Conservation (phyloP, 64 coral and sea anemone genomes). For the Dendronephthya gigantea region DNA sequence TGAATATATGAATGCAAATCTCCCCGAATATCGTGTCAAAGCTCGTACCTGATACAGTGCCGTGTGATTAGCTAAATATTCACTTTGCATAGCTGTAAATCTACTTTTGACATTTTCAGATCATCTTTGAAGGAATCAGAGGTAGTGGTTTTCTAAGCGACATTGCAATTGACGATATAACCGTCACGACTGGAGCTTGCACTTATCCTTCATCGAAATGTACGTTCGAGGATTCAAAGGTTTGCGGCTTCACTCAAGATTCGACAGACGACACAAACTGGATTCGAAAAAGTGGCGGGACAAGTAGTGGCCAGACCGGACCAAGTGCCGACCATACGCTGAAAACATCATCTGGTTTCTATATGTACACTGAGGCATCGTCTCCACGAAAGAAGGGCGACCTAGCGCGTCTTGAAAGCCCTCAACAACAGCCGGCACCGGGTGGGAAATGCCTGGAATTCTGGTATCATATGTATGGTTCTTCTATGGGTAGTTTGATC, state of each 20-base stretch:
- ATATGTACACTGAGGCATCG: conserved; percentile 33
- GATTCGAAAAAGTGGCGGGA: conserved; percentile 37
- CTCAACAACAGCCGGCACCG: conserved; percentile 12
- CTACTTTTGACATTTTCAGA: background rate
- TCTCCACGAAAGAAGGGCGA: conserved; percentile 5
- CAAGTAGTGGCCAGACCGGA: conserved; percentile 9
- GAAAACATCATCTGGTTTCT: conserved; percentile 19
- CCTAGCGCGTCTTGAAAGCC: conserved; percentile 49
- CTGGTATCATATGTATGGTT: conserved; percentile 97
- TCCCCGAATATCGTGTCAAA: too few species aligned
- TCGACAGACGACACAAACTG: conserved; percentile 60
- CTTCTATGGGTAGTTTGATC: conserved; percentile 62
- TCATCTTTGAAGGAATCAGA: background rate
- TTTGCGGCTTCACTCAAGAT: background rate
- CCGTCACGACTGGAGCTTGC: background rate
- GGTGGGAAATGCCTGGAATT: conserved; percentile 82
- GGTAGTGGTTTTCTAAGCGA: background rate
- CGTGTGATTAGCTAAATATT: too few species aligned
- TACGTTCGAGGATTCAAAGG: background rate
- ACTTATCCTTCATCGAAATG: background rate
- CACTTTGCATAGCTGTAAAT: too few species aligned
- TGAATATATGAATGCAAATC: too few species aligned
- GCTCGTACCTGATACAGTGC: too few species aligned
- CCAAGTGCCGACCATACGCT: conserved; percentile 54
- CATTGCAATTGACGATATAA: background rate